Evolutionary conservation across 2,888 invertebrate species (phyloP).

Genomic region (Yponomeuta plumbellus): DNA sequence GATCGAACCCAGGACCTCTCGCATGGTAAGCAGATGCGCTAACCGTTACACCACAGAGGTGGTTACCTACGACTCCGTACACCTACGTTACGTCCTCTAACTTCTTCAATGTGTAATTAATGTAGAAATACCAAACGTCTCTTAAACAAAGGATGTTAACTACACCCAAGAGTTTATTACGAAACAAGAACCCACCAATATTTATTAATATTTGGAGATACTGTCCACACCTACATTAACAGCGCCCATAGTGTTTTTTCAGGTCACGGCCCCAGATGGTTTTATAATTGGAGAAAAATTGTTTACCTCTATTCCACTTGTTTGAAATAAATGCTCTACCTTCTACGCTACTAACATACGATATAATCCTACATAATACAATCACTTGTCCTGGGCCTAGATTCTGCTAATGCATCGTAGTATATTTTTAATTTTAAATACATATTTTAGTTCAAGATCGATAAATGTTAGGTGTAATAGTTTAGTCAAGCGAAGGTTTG

Average conservation of each 20-base stretch:
- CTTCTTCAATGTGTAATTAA: not conserved
- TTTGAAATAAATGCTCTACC: not conserved
- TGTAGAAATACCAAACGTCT: not conserved
- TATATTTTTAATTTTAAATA: too few relatives aligned
- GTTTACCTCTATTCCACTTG: constrained; percentile 7
- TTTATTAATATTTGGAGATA: not conserved
- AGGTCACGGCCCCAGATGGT: not conserved
- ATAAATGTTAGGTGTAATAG: too few relatives aligned
- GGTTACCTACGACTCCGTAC: too few relatives aligned
- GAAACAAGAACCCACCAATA: not conserved
- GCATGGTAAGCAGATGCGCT: too few relatives aligned
- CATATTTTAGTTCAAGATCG: too few relatives aligned
- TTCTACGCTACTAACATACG: not conserved
- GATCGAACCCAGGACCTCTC: too few relatives aligned
- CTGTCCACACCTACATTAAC: constrained; percentile 4
- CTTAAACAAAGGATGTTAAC: not conserved
- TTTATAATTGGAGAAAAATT: constrained; percentile 3
- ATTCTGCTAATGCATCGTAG: too few relatives aligned
- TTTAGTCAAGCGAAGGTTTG: too few relatives aligned
- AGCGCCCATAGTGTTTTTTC: not conserved
- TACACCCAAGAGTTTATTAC: not conserved
- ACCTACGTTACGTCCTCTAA: not conserved
- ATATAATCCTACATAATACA: too few relatives aligned
- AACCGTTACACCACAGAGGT: too few relatives aligned
- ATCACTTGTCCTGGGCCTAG: too few relatives aligned